These are phyloP conservation scores for Drosophila cardini DNA, from an alignment of 1,140 invertebrate genomes.

Conservation along the genomic window DNA sequence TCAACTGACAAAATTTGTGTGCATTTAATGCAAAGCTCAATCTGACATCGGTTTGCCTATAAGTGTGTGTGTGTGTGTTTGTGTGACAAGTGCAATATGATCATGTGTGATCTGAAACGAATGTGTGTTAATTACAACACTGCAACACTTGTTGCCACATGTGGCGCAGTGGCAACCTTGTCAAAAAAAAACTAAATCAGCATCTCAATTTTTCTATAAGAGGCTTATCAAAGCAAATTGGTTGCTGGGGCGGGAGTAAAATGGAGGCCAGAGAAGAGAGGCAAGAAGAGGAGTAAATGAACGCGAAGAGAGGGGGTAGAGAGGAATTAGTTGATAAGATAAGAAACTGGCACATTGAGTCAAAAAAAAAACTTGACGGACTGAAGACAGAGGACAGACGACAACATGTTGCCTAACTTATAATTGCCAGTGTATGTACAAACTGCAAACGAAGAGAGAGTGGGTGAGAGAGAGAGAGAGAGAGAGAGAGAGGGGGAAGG, in stretches of 20 bases:
- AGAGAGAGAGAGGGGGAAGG: neutral
- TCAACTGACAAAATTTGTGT: neutral
- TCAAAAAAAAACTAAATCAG: conserved; percentile 21
- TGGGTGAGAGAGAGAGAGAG: neutral
- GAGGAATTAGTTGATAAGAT: conserved; percentile 56
- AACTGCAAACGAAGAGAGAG: conserved; percentile 29
- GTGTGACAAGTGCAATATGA: conserved; percentile 25
- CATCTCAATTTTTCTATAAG: conserved; percentile 38
- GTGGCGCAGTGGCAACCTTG: conserved; percentile 17
- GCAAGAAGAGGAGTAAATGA: neutral
- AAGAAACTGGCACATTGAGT: conserved; percentile 49
- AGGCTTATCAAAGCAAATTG: conserved; percentile 25
- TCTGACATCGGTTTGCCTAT: neutral
- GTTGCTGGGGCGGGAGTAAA: neutral
- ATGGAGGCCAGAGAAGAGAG: neutral
- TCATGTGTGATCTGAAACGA: conserved; percentile 34
- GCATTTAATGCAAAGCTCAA: conserved; percentile 2
- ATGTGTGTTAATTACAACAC: conserved; percentile 71
- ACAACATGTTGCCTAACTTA: conserved; percentile 64
- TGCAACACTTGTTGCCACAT: conserved; percentile 49
- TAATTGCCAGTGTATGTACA: conserved; percentile 77
- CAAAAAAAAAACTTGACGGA: neutral
- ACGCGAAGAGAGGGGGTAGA: neutral
- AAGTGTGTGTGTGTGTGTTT: conserved; percentile 18
- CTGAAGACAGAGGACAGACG: neutral